Evolutionary conservation across 2,113 vertebrate species (phyloP).

Genomic region (Callipepla californica): DNA sequence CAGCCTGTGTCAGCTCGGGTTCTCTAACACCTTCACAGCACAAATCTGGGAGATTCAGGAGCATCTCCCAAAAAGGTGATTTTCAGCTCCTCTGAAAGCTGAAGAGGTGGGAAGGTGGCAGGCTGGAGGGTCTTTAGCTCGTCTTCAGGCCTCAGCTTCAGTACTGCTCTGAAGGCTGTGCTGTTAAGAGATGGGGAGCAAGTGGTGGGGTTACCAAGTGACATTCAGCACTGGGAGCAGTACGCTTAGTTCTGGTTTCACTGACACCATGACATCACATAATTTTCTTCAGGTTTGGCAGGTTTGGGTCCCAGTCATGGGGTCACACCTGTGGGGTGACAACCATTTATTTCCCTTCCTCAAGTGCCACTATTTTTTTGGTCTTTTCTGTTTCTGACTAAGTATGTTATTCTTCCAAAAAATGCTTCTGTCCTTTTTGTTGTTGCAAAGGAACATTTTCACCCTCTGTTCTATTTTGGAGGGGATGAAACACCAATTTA

Average conservation of each 20-base stretch:
- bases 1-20: rapidly evolving
- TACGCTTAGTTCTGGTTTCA: background rate
- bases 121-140: background rate
- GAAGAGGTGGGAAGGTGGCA: background rate
- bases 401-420: background rate
- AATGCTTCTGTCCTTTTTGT: background rate
- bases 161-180: background rate
- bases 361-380: background rate
- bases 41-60: background rate
- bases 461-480: background rate
- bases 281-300: background rate
- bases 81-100: background rate
- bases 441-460: background rate
- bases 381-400: background rate
- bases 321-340: background rate
- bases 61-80: background rate
- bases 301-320: background rate
- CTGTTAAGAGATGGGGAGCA: background rate
- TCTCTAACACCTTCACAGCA: rapidly evolving
- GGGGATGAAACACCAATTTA: background rate
- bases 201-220: background rate
- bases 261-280: background rate
- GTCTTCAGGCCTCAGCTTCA: background rate
- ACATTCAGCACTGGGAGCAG: too few relatives aligned
- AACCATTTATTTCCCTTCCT: background rate